These are phyloP conservation scores for Delia radicum DNA, from an alignment of 1,140 invertebrate genomes.

Conservation along the genomic window DNA sequence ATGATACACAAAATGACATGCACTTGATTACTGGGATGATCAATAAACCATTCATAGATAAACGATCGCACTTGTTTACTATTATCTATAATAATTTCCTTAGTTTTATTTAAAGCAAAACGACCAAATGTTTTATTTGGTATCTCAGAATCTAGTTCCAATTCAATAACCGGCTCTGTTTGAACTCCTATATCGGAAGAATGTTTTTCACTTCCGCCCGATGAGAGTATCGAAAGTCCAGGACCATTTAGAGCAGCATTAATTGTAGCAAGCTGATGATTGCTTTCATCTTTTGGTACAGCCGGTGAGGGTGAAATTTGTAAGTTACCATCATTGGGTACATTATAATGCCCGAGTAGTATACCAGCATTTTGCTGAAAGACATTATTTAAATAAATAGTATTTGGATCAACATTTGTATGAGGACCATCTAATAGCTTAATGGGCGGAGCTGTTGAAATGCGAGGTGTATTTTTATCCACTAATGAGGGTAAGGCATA, in stretches of 20 bases:
- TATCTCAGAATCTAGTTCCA: slow-evolving; percentile 36
- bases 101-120: slow-evolving; percentile 41
- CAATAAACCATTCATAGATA: slow-evolving; percentile 53
- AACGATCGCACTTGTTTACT: slow-evolving; percentile 49
- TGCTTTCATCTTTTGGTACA: slow-evolving; percentile 35
- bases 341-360: slow-evolving; percentile 75
- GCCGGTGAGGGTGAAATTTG: slow-evolving; percentile 45
- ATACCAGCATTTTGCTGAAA: slow-evolving; percentile 59
- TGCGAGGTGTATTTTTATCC: slow-evolving; percentile 77
- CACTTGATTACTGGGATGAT: slow-evolving; percentile 51
- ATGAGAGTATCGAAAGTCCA: slow-evolving; percentile 43
- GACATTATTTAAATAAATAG: slow-evolving; percentile 47
- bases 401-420: slow-evolving; percentile 46
- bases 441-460: slow-evolving; percentile 65
- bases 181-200: slow-evolving; percentile 48
- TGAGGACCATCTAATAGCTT: slow-evolving; percentile 69
- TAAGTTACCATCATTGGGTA: slow-evolving; percentile 62
- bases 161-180: slow-evolving; percentile 46
- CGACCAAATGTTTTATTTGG: slow-evolving; percentile 10
- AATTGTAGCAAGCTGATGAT: slow-evolving; percentile 45
- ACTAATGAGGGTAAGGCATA: slow-evolving; percentile 91
- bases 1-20: slow-evolving; percentile 69
- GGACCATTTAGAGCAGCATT: slow-evolving; percentile 35
- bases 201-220: slow-evolving; percentile 38
- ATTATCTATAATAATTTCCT: slow-evolving; percentile 57